These are phyloP conservation scores for Miltochrista miniata DNA, from an alignment of 2,888 invertebrate genomes.

Conservation along the genomic window DNA sequence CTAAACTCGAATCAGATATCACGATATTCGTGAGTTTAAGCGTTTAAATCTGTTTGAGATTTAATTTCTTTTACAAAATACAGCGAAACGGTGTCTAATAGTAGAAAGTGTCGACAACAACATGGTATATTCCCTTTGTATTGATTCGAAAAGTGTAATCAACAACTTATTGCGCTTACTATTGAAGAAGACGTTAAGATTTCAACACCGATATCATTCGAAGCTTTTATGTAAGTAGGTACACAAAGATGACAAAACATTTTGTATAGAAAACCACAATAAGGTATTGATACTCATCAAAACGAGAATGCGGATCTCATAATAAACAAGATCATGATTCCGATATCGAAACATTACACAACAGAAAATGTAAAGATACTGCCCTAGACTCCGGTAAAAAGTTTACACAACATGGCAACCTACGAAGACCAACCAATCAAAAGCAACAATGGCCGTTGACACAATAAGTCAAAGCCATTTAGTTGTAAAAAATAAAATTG, in stretches of 20 bases:
- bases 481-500: slow-evolving; percentile 50
- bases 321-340: slow-evolving; percentile 48
- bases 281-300: slow-evolving; percentile 36
- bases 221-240: slow-evolving; percentile 13
- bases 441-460: slow-evolving; percentile 61
- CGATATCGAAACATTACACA: slow-evolving; percentile 47
- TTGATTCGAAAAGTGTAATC: too few relatives aligned
- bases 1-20: too few relatives aligned
- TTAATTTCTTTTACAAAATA: too few relatives aligned
- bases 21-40: too few relatives aligned
- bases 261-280: slow-evolving; percentile 28
- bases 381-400: slow-evolving; percentile 34
- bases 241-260: slow-evolving; percentile 28
- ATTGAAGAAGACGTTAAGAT: slow-evolving; percentile 20
- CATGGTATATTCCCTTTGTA: too few relatives aligned
- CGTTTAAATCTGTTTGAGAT: too few relatives aligned
- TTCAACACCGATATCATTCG: slow-evolving; percentile 10
- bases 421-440: slow-evolving; percentile 59
- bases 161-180: not conserved
- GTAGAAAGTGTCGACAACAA: too few relatives aligned
- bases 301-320: slow-evolving; percentile 46
- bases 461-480: slow-evolving; percentile 51
- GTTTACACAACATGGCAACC: slow-evolving; percentile 51
- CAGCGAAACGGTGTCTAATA: too few relatives aligned
- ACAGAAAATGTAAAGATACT: slow-evolving; percentile 33